Conservation (phyloP, 2,797 vertebrate species). For the Diceros bicornis region DNA sequence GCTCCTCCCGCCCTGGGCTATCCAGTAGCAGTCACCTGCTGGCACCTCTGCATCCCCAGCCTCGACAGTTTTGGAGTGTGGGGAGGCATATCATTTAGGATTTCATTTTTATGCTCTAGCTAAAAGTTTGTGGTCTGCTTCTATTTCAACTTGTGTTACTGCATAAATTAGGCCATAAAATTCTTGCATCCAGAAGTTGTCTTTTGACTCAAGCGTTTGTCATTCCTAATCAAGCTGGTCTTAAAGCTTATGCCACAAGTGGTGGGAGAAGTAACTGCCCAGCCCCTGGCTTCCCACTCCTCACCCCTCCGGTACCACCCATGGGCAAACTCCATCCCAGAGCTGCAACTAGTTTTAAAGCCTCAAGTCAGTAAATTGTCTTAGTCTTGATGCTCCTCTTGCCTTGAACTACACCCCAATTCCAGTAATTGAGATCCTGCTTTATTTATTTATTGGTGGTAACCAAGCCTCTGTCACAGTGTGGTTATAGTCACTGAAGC, state of each 20-base stretch:
- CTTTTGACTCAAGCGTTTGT: neutral
- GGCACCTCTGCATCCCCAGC: neutral
- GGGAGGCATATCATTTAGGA: constrained; percentile 27
- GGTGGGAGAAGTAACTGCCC: neutral
- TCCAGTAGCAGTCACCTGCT: neutral
- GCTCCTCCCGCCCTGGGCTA: neutral
- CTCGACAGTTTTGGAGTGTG: neutral
- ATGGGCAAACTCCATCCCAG: neutral
- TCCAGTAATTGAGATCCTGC: neutral
- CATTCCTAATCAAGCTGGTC: neutral
- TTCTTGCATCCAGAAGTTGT: neutral
- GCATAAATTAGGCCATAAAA: constrained; percentile 54
- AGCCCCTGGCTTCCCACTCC: neutral
- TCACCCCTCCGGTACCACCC: neutral
- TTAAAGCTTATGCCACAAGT: neutral
- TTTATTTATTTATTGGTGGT: neutral
- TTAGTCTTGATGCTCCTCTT: neutral
- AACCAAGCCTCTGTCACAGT: neutral
- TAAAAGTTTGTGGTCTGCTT: constrained; percentile 43
- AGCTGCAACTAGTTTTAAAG: neutral
- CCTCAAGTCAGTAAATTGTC: neutral
- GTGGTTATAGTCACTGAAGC: neutral
- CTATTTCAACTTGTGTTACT: constrained; percentile 47
- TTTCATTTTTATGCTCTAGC: constrained; percentile 15
- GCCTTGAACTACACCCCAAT: neutral